A percentile compares a stretch with the other conserved stretches of the same genome.
phyloP scores from a whole-genome alignment of 2,888 invertebrate species.

The Coelopa pilipes region DNA sequence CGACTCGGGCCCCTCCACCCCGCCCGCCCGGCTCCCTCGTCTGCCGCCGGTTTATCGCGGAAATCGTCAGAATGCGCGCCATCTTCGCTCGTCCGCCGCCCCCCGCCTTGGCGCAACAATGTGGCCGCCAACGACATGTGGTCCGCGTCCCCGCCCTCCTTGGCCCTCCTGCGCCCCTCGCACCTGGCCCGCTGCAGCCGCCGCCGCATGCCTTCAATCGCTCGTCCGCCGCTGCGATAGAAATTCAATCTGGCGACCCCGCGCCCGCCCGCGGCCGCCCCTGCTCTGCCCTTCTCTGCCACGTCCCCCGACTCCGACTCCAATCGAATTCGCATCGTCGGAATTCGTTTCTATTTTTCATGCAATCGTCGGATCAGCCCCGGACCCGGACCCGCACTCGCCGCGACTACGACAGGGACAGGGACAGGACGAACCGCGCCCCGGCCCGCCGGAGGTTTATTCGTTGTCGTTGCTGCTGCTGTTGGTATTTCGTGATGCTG shows the following conservation, averaged over 20 bases:
- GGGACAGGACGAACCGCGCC: neutral
- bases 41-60: too few species aligned
- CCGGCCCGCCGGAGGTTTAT: neutral
- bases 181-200: too few species aligned
- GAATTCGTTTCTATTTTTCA: slow-evolving; percentile 34
- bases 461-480: neutral
- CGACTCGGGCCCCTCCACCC: too few species aligned
- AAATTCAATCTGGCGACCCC: slow-evolving; percentile 9
- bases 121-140: too few species aligned
- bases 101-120: too few species aligned
- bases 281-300: too few species aligned
- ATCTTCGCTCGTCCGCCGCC: too few species aligned
- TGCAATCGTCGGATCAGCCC: slow-evolving; percentile 22
- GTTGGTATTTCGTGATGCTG: neutral
- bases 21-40: too few species aligned
- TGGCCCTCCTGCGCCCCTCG: too few species aligned
- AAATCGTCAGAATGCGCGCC: too few species aligned
- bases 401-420: neutral
- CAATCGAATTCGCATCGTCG: slow-evolving; percentile 24
- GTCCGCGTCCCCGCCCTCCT: too few species aligned
- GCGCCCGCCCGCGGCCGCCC: too few species aligned
- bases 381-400: neutral
- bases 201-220: neutral
- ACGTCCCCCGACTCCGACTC: neutral
- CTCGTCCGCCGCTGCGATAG: slow-evolving; percentile 6